Evolutionary conservation across 2,113 vertebrate genomes (phyloP).

Genomic region (Melanostigma gelatinosum): DNA sequence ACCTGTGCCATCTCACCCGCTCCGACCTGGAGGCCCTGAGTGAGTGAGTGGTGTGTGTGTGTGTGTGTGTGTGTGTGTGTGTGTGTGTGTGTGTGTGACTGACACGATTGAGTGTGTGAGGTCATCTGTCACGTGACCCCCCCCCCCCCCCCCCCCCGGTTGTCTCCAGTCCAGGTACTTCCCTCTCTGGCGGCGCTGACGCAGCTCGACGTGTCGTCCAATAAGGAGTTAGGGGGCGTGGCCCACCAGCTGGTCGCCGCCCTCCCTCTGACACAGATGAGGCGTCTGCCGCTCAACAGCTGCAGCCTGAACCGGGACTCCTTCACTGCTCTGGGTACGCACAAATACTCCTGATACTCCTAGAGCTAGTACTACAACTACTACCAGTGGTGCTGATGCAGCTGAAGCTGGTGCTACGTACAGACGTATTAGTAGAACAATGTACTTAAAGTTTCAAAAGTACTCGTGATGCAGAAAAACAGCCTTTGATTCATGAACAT

Average conservation of each 20-base stretch:
- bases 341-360: not conserved
- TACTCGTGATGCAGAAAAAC: too few relatives aligned
- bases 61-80: not conserved
- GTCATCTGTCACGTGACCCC: conserved; percentile 21
- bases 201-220: conserved; percentile 87
- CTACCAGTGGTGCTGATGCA: too few relatives aligned
- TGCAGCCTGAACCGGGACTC: conserved; percentile 84
- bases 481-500: not conserved
- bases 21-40: conserved; percentile 82
- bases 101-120: not conserved
- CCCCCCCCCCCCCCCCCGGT: not conserved
- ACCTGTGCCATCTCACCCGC: conserved; percentile 84
- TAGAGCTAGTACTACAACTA: too few relatives aligned
- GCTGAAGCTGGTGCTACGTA: not conserved
- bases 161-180: conserved; percentile 87
- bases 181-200: conserved; percentile 86
- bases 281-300: conserved; percentile 81
- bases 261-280: conserved; percentile 85
- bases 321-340: conserved; percentile 84
- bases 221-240: conserved; percentile 83
- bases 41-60: too few relatives aligned
- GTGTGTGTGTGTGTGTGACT: not conserved
- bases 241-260: conserved; percentile 82
- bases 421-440: not conserved
- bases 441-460: not conserved